A percentile compares a stretch with the other conserved stretches of the same genome.
Conservation (phyloP, 1,140 invertebrate genomes). For the Drosophila subpulchrella region DNA sequence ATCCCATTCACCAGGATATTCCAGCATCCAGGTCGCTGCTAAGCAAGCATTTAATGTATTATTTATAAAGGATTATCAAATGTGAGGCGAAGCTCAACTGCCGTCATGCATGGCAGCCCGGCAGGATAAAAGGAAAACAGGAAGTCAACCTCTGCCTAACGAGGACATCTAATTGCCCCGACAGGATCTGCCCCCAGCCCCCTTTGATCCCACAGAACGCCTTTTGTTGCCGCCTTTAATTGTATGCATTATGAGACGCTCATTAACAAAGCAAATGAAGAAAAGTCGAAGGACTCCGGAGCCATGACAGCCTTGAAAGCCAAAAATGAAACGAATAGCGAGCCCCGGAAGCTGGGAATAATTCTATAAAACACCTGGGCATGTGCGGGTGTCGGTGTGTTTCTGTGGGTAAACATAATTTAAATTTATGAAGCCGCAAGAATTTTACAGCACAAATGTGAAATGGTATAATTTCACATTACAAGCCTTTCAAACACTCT, state of each 20-base stretch:
- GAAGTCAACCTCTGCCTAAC: conserved; percentile 70
- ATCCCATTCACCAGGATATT: conserved; percentile 4
- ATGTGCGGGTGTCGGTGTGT: neutral
- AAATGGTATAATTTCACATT: conserved; percentile 8
- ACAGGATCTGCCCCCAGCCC: conserved; percentile 17
- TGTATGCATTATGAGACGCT: conserved; percentile 73
- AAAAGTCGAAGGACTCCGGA: conserved; percentile 51
- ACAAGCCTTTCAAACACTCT: conserved; percentile 11
- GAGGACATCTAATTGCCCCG: conserved; percentile 71
- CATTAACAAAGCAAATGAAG: conserved; percentile 79
- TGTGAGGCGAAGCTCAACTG: conserved; percentile 19
- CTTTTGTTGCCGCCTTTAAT: conserved; percentile 68
- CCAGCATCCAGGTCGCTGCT: conserved; percentile 14
- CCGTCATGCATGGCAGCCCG: conserved; percentile 58
- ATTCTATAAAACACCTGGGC: conserved; percentile 54
- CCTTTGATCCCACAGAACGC: conserved; percentile 6
- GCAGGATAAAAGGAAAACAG: conserved; percentile 64
- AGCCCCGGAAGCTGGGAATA: conserved; percentile 23
- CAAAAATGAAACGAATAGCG: conserved; percentile 54
- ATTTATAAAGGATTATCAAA: conserved; percentile 75
- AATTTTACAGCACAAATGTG: conserved; percentile 28
- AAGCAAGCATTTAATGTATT: conserved; percentile 68
- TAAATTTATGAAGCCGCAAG: conserved; percentile 66
- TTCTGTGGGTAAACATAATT: conserved; percentile 58
- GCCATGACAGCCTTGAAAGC: conserved; percentile 22